A percentile compares a stretch with the other conserved stretches of the same genome.
Conservation (phyloP, 2,113 vertebrate genomes). For the Ceyx margarethae region DNA sequence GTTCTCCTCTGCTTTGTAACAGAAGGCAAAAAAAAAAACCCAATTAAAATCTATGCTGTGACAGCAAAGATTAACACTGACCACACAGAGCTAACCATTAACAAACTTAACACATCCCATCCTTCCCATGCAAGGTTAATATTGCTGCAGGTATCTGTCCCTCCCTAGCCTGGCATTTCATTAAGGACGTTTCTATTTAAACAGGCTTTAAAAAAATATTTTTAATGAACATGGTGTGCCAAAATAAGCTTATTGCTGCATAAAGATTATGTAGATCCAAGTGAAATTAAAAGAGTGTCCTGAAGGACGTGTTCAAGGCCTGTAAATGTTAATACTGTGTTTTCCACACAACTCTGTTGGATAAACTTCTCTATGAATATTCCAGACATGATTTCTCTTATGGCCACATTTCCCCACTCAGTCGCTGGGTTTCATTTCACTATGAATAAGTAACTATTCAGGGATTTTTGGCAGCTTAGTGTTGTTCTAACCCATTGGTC, state of each 20-base stretch:
- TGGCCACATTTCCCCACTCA: not conserved
- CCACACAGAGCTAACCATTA: not conserved
- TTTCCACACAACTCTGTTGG: not conserved
- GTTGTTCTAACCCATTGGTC: constrained; percentile 54
- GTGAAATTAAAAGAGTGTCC: not conserved
- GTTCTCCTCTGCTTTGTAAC: not conserved
- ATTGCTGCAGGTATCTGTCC: not conserved
- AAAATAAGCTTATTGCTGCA: not conserved
- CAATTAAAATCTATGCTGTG: no score
- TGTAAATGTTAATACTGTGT: not conserved
- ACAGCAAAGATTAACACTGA: not conserved
- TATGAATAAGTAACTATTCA: constrained; percentile 28
- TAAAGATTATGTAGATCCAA: not conserved
- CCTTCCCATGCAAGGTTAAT: not conserved
- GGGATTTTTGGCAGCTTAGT: constrained; percentile 66
- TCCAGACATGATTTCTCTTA: constrained; percentile 33
- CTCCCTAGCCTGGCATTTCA: not conserved
- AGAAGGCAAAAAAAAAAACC: not conserved
- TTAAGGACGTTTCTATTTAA: not conserved
- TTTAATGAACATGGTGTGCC: not conserved
- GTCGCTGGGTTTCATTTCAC: not conserved
- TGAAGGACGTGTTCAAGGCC: not conserved
- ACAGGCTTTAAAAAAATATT: no score
- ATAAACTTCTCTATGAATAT: constrained; percentile 23
- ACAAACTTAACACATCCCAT: not conserved